phyloP scores from a whole-genome alignment of 2,888 invertebrate species.

The Spatulosminthurus flaviceps region DNA sequence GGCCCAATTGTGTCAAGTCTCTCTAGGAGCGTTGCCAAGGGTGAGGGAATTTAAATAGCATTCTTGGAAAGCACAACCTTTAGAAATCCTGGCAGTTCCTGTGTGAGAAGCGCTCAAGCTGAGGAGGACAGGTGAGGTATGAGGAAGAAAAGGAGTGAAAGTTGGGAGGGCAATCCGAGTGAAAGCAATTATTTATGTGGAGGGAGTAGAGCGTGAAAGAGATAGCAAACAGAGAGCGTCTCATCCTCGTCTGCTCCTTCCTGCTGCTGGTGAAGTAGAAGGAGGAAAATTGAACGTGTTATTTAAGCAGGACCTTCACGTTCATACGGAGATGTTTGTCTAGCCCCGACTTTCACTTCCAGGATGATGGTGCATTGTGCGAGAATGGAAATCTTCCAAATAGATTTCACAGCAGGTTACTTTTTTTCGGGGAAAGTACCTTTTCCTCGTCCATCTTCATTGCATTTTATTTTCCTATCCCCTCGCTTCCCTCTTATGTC shows the following conservation, averaged over 20 bases:
- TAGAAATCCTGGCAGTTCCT: no score
- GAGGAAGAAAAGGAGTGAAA: slow-evolving; percentile 14
- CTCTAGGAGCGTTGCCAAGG: no score
- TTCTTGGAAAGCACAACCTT: no score
- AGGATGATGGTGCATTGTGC: neutral
- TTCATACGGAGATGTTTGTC: no score
- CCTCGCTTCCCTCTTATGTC: neutral
- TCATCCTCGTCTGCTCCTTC: no score
- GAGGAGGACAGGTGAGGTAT: neutral
- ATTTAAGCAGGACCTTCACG: neutral
- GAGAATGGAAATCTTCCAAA: slow-evolving; percentile 4
- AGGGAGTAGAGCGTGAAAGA: slow-evolving; percentile 59
- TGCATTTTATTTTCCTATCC: slow-evolving; percentile 12
- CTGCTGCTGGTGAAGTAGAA: neutral
- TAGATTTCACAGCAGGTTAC: slow-evolving; percentile 18
- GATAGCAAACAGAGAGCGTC: slow-evolving; percentile 51
- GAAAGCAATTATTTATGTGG: slow-evolving; percentile 53
- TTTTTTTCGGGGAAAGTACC: neutral
- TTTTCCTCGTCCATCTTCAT: neutral
- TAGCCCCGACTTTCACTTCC: neutral
- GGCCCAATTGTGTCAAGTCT: no score
- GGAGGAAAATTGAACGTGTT: slow-evolving; percentile 2
- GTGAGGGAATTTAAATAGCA: no score
- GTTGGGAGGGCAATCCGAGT: slow-evolving; percentile 38
- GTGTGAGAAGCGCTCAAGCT: no score